Evolutionary conservation across 2,113 vertebrate species (phyloP).

Genomic region (Indicator maculatus): DNA sequence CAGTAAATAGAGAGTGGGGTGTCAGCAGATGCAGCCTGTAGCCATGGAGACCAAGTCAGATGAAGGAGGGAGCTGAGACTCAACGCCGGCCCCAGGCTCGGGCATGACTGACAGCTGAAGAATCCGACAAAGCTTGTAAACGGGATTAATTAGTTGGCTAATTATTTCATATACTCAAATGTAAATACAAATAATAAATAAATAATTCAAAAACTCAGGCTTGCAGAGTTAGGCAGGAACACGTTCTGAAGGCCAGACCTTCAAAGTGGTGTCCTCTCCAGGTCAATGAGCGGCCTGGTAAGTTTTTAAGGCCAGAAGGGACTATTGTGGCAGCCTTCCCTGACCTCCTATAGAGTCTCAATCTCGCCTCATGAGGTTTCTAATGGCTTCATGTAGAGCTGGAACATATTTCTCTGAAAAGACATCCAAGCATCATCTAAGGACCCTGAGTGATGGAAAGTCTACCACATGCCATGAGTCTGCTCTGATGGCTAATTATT

Average conservation of each 20-base stretch:
- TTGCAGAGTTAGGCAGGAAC: not conserved
- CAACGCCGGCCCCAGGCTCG: conserved; percentile 66
- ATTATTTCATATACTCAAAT: conserved; percentile 81
- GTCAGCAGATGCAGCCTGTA: conserved; percentile 88
- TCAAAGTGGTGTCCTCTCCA: not conserved
- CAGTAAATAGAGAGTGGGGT: conserved; percentile 86
- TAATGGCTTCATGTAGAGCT: not conserved
- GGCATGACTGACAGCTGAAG: conserved; percentile 82
- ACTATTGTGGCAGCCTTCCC: conserved; percentile 13
- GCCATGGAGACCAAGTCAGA: conserved; percentile 83
- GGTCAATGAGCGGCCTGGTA: not conserved
- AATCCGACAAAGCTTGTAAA: conserved; percentile 87
- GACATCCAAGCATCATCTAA: not conserved
- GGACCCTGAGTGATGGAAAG: conserved; percentile 39
- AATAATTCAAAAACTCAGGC: conserved; percentile 11
- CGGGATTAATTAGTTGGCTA: conserved; percentile 82
- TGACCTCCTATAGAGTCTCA: not conserved
- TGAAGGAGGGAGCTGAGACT: conserved; percentile 71
- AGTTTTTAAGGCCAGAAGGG: conserved; percentile 21
- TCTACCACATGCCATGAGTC: conserved; percentile 27
- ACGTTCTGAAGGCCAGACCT: not conserved
- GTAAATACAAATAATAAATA: conserved; percentile 72
- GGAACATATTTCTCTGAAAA: conserved; percentile 20
- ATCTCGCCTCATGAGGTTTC: not conserved
- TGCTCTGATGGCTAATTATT: conserved; percentile 21